These are phyloP conservation scores for Chunga burmeisteri DNA, from an alignment of 2,113 vertebrate species.

Conservation along the genomic window DNA sequence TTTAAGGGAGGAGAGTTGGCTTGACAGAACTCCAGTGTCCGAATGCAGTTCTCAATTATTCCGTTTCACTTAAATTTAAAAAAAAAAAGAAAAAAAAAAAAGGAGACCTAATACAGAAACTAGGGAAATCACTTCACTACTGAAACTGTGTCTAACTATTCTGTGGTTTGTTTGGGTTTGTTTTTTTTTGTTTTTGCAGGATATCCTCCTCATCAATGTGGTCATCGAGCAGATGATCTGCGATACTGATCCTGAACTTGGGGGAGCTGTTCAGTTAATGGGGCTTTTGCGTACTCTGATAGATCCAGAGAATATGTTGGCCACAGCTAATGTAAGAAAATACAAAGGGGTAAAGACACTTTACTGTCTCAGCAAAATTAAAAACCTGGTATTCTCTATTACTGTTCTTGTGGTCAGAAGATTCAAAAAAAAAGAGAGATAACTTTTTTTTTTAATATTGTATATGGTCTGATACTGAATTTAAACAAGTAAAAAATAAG, in stretches of 20 bases:
- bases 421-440: background rate
- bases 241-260: slow-evolving; percentile 95
- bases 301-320: slow-evolving; percentile 98
- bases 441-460: background rate
- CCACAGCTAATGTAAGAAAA: slow-evolving; percentile 91
- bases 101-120: background rate
- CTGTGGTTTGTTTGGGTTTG: background rate
- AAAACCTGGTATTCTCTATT: background rate
- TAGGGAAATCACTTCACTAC: background rate
- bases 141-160: background rate
- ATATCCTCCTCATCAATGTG: slow-evolving; percentile 98
- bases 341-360: slow-evolving; percentile 40
- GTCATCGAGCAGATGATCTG: slow-evolving; percentile 99
- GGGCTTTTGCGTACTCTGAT: slow-evolving; percentile 95
- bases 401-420: background rate
- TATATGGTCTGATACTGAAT: background rate
- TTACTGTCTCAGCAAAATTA: background rate
- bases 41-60: background rate
- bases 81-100: background rate
- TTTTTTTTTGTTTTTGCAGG: slow-evolving; percentile 71
- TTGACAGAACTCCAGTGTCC: background rate
- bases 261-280: slow-evolving; percentile 97
- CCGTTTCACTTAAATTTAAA: background rate
- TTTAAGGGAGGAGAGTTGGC: background rate
- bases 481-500: background rate